Conservation (phyloP, 2,113 vertebrate species). For the Grantiella picta region DNA sequence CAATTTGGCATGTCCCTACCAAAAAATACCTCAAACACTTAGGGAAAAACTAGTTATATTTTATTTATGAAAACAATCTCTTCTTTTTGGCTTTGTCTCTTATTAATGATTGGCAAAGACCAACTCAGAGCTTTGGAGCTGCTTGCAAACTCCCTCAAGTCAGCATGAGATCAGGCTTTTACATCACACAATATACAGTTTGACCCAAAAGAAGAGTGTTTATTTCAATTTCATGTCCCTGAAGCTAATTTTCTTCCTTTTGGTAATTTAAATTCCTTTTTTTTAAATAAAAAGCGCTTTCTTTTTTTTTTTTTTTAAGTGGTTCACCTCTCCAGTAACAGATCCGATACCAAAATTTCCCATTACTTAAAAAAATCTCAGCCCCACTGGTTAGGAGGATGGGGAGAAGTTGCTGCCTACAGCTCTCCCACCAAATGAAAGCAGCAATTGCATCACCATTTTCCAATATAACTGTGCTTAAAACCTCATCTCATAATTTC, state of each 20-base stretch:
- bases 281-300: neutral
- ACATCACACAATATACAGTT: neutral
- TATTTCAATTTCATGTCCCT: neutral
- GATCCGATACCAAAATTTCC: neutral
- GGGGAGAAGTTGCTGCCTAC: neutral
- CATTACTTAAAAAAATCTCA: neutral
- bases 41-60: neutral
- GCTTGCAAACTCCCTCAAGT: neutral
- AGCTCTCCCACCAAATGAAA: neutral
- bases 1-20: neutral
- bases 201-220: neutral
- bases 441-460: neutral
- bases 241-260: neutral
- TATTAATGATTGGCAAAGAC: neutral
- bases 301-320: neutral
- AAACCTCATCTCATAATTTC: neutral
- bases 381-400: accelerated
- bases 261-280: neutral
- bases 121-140: neutral
- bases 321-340: neutral
- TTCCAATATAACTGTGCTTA: neutral
- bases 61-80: neutral
- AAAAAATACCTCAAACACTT: neutral
- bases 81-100: neutral
- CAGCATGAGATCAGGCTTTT: neutral